Evolutionary conservation across 53 echinoderm and acorn worm genomes (phyloP).

Genomic region (Pentamera pediparva): DNA sequence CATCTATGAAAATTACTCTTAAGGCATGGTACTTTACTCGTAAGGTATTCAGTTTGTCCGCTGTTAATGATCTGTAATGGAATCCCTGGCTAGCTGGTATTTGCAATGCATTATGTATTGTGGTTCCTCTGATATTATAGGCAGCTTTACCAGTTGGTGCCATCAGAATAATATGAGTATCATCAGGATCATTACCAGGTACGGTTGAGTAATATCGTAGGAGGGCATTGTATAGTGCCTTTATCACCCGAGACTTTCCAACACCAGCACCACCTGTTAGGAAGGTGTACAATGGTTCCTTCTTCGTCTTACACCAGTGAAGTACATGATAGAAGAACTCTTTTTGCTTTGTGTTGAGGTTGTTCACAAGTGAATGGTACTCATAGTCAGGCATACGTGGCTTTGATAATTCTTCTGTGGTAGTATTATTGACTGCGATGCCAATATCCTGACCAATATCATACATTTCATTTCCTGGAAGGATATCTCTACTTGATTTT

Average conservation of each 20-base stretch:
- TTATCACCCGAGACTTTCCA: neutral
- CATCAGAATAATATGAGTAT: neutral
- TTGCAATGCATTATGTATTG: neutral
- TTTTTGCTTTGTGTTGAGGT: slow-evolving; percentile 41
- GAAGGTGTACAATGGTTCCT: neutral
- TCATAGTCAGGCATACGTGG: slow-evolving; percentile 40
- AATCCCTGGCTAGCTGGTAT: too few relatives aligned
- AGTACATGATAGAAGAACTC: neutral
- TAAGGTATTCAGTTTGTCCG: neutral
- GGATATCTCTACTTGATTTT: neutral
- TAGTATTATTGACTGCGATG: slow-evolving; percentile 25
- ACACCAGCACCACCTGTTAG: slow-evolving; percentile 44
- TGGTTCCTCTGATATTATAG: slow-evolving; percentile 10
- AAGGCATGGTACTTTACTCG: neutral
- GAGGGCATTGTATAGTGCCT: neutral
- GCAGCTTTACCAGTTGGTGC: slow-evolving; percentile 42
- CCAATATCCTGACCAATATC: slow-evolving; percentile 35
- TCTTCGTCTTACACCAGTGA: slow-evolving; percentile 27
- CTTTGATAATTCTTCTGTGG: slow-evolving; percentile 10
- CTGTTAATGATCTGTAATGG: neutral
- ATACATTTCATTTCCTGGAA: neutral
- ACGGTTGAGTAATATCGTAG: neutral
- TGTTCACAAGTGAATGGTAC: slow-evolving; percentile 31
- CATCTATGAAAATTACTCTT: slow-evolving; percentile 31
- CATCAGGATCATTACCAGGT: slow-evolving; percentile 21